These are phyloP conservation scores for Sinotaia quadrata DNA, from an alignment of 2,888 invertebrate species.

Conservation along the genomic window DNA sequence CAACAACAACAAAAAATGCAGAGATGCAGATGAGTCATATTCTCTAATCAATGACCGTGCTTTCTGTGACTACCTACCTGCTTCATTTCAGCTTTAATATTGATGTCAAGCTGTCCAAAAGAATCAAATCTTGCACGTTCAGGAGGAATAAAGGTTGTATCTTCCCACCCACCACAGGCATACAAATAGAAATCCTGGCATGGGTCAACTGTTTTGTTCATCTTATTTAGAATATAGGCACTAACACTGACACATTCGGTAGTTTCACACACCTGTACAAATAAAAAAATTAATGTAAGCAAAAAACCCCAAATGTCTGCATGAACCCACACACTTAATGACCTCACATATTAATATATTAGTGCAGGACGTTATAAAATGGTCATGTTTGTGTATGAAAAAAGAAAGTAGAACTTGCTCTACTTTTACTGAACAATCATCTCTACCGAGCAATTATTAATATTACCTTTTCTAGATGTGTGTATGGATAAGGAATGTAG, in stretches of 20 bases:
- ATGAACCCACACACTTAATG: too few relatives aligned
- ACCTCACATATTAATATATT: too few relatives aligned
- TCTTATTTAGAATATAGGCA: constrained; percentile 56
- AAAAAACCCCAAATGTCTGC: too few relatives aligned
- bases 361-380: too few relatives aligned
- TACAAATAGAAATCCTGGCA: constrained; percentile 66
- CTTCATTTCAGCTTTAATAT: constrained; percentile 49
- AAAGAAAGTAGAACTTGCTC: too few relatives aligned
- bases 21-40: neutral
- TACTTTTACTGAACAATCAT: too few relatives aligned
- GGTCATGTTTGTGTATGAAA: too few relatives aligned
- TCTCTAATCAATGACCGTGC: neutral
- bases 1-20: too few relatives aligned
- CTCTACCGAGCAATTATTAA: too few relatives aligned
- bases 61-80: constrained; percentile 53
- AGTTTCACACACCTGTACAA: constrained; percentile 46
- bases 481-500: too few relatives aligned
- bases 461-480: too few relatives aligned
- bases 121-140: constrained; percentile 51
- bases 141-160: constrained; percentile 51
- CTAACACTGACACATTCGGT: constrained; percentile 52
- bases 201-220: constrained; percentile 58
- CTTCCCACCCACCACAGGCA: constrained; percentile 61
- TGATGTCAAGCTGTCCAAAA: constrained; percentile 49
- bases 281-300: neutral